Evolutionary conservation across 2,888 invertebrate genomes (phyloP), one percentile per base, ranked within the genome.

Genomic region (Eretmocerus hayati): DNA sequence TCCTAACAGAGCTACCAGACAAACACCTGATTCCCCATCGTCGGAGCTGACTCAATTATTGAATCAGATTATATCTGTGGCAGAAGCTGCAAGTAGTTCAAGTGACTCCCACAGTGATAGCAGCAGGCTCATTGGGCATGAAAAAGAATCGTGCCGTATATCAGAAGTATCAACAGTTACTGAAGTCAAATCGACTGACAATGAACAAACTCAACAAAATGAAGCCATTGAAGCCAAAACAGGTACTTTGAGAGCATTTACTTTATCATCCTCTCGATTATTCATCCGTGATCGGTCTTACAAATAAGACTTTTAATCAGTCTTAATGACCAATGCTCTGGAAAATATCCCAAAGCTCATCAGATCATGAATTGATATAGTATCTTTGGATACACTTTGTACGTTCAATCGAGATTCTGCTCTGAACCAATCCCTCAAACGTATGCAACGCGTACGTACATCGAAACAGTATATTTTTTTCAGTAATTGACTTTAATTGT

Each of bases 21-120:
- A 18, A 23, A 43, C 53, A 5, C 46, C 57, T 19, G 61, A 62
- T 41, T 61, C 63, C 16, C 57, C 60, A 20, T 59, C 61, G 8
- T 53, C 58, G 20, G 65, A 65, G 43, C 51, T 67, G 22, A 60
- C 59, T 13, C 49, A 59, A 42, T 54, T 62, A n/a, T 51, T 64
- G 31, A 59, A 62, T 54, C 52, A 58, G 55, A 55, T 60, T 33
- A 56, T 60, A 33, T 57, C 58, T 42, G 59, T 52, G 5, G 52
- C 58, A 18, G 58, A 62, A 49, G 42, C 47, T 43, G 52, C 57
- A 32, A 54, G 39, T 50, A 56, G 50, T 50, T 46, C 52, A 16
- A 39, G 11, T 16, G 11, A 35, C 32, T 15, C 39, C 16, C 40
- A 35, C n/a, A n/a, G n/a, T n/a, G n/a, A n/a, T n/a, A n/a, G n/a